Evolutionary conservation across 2,888 invertebrate genomes (phyloP).

Genomic region (Pediacus dermestoides): DNA sequence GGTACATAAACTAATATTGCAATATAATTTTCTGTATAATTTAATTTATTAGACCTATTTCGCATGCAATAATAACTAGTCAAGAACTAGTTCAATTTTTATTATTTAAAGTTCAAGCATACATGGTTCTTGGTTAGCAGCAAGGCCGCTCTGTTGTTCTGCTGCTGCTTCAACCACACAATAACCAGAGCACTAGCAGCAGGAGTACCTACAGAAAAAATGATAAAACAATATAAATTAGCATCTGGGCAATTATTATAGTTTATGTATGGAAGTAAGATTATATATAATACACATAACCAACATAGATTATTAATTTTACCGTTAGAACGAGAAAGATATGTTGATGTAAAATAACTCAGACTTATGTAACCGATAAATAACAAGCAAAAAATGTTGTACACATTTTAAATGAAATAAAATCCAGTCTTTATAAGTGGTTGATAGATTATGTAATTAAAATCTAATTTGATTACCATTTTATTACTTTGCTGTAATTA

Average conservation of each 20-base stretch:
- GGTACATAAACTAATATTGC: constrained; percentile 42
- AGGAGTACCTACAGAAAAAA: background rate
- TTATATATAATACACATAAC: too few relatives aligned
- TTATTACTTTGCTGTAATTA: constrained; percentile 1
- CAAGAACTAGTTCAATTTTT: constrained; percentile 34
- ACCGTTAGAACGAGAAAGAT: background rate
- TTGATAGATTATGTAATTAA: constrained; percentile 1
- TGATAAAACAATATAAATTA: background rate
- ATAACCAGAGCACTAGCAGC: too few relatives aligned
- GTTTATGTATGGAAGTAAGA: background rate
- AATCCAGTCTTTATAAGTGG: background rate
- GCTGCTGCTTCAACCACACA: too few relatives aligned
- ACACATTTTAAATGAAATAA: too few relatives aligned
- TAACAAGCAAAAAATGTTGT: constrained; percentile 1
- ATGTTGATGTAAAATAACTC: background rate
- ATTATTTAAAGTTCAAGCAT: constrained; percentile 34
- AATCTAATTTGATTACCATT: constrained; percentile 1
- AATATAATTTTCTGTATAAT: constrained; percentile 41
- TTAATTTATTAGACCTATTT: constrained; percentile 10
- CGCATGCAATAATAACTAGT: constrained; percentile 27
- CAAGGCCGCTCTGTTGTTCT: constrained; percentile 33
- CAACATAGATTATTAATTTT: constrained; percentile 2
- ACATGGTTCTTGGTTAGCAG: constrained; percentile 17
- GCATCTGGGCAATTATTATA: background rate
- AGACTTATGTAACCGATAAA: background rate